Conservation (phyloP, 2,797 vertebrate species). For the Linurgus olivaceus region DNA sequence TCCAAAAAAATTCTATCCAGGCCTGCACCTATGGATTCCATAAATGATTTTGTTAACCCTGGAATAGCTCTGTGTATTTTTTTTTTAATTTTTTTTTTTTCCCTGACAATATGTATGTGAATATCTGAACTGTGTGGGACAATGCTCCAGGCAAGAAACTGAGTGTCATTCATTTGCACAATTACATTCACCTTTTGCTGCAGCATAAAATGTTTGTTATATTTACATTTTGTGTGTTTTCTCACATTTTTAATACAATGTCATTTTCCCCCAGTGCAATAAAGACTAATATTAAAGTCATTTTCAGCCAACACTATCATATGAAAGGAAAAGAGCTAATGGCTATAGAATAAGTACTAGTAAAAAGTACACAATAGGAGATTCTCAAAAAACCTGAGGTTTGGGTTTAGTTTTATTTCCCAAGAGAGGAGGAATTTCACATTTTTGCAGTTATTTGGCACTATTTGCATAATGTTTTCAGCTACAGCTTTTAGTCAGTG, state of each 20-base stretch:
- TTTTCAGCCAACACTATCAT: background rate
- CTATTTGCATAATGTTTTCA: background rate
- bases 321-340: conserved; percentile 30
- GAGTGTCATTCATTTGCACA: background rate
- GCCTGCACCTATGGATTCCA: background rate
- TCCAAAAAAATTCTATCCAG: background rate
- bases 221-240: background rate
- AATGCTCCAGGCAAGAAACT: background rate
- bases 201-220: background rate
- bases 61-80: background rate
- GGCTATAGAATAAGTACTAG: background rate
- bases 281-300: conserved; percentile 24
- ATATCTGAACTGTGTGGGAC: background rate
- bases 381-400: background rate
- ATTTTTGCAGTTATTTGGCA: background rate
- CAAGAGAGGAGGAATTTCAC: background rate
- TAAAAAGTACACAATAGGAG: background rate
- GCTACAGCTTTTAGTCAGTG: background rate
- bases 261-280: background rate
- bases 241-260: background rate
- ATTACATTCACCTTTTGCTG: background rate
- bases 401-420: background rate
- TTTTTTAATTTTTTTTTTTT: background rate
- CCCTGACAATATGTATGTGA: background rate
- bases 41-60: background rate